Percentiles rank a stretch among this genome's conserved stretches.
phyloP scores from a whole-genome alignment of 2,888 invertebrate species.

The Eledone cirrhosa region DNA sequence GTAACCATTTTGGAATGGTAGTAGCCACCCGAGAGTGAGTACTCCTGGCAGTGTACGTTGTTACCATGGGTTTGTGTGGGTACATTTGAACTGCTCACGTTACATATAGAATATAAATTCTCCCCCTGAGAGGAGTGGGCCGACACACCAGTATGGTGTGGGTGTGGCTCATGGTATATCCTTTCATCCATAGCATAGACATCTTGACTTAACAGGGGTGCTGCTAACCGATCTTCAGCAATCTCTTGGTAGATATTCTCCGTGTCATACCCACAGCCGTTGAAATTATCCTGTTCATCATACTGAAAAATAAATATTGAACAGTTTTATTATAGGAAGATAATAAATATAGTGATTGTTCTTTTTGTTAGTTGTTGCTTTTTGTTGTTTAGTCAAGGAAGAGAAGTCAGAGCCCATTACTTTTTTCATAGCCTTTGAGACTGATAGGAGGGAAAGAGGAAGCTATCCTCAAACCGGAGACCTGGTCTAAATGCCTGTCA shows the following conservation, averaged over 20 bases:
- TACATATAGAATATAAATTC: background rate
- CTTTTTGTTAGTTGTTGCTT: too few relatives aligned
- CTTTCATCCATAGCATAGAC: background rate
- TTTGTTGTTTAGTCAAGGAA: too few relatives aligned
- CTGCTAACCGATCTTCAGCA: background rate
- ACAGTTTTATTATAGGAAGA: too few relatives aligned
- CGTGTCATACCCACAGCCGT: background rate
- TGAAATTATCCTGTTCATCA: background rate
- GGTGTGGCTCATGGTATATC: slow-evolving; percentile 19
- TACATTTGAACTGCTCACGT: background rate
- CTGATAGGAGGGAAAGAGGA: too few relatives aligned
- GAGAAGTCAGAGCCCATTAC: too few relatives aligned
- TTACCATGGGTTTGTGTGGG: background rate
- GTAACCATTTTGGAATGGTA: background rate
- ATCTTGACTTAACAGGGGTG: background rate
- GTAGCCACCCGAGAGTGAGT: background rate
- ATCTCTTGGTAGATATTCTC: slow-evolving; percentile 16
- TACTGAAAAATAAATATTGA: background rate
- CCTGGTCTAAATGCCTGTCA: too few relatives aligned
- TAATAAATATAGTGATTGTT: too few relatives aligned
- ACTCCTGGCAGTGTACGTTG: background rate
- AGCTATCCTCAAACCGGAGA: too few relatives aligned
- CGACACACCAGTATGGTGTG: background rate
- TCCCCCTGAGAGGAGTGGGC: background rate
- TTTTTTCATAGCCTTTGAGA: too few relatives aligned